These are phyloP conservation scores for Halichoeres trimaculatus DNA, from an alignment of 2,113 vertebrate species.

Conservation along the genomic window DNA sequence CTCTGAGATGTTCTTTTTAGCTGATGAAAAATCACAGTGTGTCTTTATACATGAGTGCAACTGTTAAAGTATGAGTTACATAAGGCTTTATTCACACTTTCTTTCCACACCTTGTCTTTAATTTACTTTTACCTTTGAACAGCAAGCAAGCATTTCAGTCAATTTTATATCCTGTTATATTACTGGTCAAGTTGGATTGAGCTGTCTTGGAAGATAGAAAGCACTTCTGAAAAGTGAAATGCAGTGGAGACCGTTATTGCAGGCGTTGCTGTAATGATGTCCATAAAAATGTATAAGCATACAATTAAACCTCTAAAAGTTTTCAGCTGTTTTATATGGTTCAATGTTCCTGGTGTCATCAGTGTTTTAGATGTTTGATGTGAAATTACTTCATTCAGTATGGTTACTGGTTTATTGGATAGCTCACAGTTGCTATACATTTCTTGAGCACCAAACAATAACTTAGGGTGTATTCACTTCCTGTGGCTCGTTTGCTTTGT, in stretches of 20 bases:
- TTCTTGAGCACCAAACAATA: no score
- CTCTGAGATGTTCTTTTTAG: conserved; percentile 40
- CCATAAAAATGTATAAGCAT: background rate
- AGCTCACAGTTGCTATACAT: no score
- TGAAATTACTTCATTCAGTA: no score
- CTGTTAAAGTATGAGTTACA: background rate
- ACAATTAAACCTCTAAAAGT: no score
- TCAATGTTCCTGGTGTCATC: no score
- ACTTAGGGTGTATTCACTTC: no score
- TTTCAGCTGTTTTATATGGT: no score
- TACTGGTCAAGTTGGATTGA: background rate
- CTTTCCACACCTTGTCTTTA: background rate
- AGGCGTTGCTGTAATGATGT: background rate
- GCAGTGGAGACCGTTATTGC: background rate
- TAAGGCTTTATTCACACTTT: conserved; percentile 12
- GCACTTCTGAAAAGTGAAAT: conserved; percentile 9
- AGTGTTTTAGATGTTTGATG: no score
- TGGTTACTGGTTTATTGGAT: no score
- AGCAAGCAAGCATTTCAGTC: background rate
- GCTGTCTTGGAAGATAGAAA: background rate
- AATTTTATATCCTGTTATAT: background rate
- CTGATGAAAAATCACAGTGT: conserved; percentile 22
- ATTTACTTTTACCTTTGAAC: conserved; percentile 1
- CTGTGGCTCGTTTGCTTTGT: no score
- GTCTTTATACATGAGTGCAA: background rate